Conservation (phyloP, 2,888 invertebrate genomes). For the Globia sparganii region DNA sequence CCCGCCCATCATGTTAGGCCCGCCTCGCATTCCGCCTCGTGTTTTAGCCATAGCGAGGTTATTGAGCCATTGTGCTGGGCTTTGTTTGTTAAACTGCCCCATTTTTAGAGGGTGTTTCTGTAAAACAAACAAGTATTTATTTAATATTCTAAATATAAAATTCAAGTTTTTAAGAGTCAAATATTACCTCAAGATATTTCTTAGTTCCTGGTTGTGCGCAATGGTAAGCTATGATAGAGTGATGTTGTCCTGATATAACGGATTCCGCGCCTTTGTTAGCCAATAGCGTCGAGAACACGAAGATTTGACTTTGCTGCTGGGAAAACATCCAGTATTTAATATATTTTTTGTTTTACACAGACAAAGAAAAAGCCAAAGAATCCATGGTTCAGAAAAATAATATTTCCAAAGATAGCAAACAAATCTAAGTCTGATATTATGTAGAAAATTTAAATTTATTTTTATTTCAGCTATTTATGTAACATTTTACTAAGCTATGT, state of each 20-base stretch:
- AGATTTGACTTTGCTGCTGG: constrained; percentile 99
- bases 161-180: not conserved
- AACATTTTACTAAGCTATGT: constrained; percentile 62
- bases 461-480: not conserved
- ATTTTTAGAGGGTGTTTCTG: constrained; percentile 97
- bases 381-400: constrained; percentile 32
- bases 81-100: constrained; percentile 96
- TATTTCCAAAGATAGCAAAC: constrained; percentile 30
- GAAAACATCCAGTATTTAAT: constrained; percentile 83
- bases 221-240: constrained; percentile 98
- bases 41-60: constrained; percentile 94
- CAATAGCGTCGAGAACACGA: constrained; percentile 98
- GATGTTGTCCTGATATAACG: constrained; percentile 96
- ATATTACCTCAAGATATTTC: constrained; percentile 96
- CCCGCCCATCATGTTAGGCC: constrained; percentile 89
- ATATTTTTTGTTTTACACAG: constrained; percentile 45
- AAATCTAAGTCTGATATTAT: not conserved
- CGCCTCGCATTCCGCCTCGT: constrained; percentile 91
- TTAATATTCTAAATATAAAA: not conserved
- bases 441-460: not conserved
- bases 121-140: constrained; percentile 73
- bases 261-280: constrained; percentile 99
- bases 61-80: constrained; percentile 95
- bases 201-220: constrained; percentile 98
- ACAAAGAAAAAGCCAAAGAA: not conserved